Conservation (phyloP, 2,888 invertebrate species). For the Microchrysa polita region DNA sequence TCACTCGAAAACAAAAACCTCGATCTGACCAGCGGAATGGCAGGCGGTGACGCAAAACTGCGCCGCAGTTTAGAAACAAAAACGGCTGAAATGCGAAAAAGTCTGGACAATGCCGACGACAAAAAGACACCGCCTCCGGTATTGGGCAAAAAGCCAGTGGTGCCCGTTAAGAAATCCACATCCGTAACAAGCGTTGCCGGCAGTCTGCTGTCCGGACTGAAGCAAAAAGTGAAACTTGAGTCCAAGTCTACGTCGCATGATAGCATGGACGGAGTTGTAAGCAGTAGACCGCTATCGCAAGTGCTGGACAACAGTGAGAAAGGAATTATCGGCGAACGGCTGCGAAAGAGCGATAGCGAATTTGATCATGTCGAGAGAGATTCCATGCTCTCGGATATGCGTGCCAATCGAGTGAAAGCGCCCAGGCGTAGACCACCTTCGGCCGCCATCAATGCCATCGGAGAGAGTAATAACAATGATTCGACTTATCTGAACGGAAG, state of each 20-base stretch:
- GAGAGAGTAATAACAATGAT: constrained; percentile 57
- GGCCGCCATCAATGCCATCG: constrained; percentile 61
- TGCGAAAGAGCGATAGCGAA: constrained; percentile 61
- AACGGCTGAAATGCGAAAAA: constrained; percentile 59
- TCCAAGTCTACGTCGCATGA: constrained; percentile 66
- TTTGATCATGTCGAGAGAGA: constrained; percentile 75
- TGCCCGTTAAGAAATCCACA: constrained; percentile 76
- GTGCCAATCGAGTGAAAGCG: constrained; percentile 69
- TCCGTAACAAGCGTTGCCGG: constrained; percentile 69
- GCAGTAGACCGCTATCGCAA: constrained; percentile 62
- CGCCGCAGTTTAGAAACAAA: constrained; percentile 51
- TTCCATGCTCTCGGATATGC: constrained; percentile 72
- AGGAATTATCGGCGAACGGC: constrained; percentile 55
- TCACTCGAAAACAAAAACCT: constrained; percentile 65
- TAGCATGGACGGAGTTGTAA: constrained; percentile 65
- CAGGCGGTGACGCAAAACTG: constrained; percentile 46
- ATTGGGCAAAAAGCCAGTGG: constrained; percentile 71
- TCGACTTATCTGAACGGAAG: constrained; percentile 61
- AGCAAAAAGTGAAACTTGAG: constrained; percentile 68
- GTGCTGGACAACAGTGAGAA: constrained; percentile 55
- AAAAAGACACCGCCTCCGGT: constrained; percentile 66
- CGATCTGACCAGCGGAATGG: constrained; percentile 56
- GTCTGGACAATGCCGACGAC: constrained; percentile 63
- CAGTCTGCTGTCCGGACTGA: constrained; percentile 70
- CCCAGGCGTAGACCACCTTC: constrained; percentile 72